Conservation (phyloP, 2,797 vertebrate species). For the Carcharodon carcharias region DNA sequence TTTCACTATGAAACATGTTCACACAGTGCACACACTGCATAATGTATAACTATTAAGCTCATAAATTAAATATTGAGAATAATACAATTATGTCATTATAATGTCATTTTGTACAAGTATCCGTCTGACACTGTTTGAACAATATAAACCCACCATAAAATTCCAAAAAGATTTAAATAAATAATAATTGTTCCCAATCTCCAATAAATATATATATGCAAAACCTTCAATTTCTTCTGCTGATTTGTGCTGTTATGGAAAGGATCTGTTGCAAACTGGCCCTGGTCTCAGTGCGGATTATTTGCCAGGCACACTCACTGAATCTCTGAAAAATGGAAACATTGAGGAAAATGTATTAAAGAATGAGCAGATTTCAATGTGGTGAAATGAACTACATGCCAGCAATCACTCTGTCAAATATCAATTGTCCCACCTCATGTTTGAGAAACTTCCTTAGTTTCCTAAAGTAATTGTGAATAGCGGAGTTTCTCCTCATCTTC, state of each 20-base stretch:
- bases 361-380: too few species aligned
- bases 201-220: neutral
- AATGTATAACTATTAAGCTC: neutral
- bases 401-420: too few species aligned
- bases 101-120: neutral
- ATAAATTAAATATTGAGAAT: neutral
- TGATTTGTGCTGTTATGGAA: neutral
- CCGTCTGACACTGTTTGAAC: neutral
- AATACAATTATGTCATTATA: too few species aligned
- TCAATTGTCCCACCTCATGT: neutral
- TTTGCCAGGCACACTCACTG: constrained; percentile 3
- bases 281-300: neutral
- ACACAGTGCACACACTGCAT: neutral
- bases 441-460: neutral
- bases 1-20: neutral
- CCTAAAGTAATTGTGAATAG: too few species aligned
- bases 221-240: neutral
- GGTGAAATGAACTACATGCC: neutral
- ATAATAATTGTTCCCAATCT: neutral
- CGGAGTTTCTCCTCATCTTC: too few species aligned
- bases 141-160: neutral
- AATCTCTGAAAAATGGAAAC: neutral
- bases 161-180: neutral
- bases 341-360: neutral
- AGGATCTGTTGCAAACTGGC: neutral